A percentile compares a stretch with the other conserved stretches of the same genome.
Evolutionary conservation across 1,140 invertebrate species (phyloP).

Genomic region (Pseudoatta argentina): DNA sequence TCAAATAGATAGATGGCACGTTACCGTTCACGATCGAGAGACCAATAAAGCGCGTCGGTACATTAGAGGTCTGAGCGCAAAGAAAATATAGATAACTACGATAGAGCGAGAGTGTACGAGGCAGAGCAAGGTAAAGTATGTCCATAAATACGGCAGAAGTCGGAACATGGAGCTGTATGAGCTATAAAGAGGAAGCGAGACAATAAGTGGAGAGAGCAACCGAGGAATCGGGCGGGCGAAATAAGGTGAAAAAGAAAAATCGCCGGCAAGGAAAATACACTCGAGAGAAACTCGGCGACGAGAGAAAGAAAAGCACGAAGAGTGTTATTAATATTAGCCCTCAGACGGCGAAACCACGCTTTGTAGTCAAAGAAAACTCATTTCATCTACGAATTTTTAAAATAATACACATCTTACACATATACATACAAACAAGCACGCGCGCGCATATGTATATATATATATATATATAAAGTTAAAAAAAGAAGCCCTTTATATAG

Average conservation of each 20-base stretch:
- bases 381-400: slow-evolving; percentile 30
- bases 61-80: slow-evolving; percentile 52
- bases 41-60: slow-evolving; percentile 44
- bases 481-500: no score
- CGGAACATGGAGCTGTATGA: slow-evolving; percentile 58
- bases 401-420: background rate
- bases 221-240: slow-evolving; percentile 45
- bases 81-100: slow-evolving; percentile 57
- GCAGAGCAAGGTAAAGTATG: slow-evolving; percentile 57
- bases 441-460: no score
- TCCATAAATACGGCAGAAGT: slow-evolving; percentile 62
- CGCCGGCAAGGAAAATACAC: slow-evolving; percentile 57
- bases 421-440: no score
- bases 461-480: no score
- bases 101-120: slow-evolving; percentile 19
- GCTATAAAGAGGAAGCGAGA: slow-evolving; percentile 58
- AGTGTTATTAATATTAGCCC: slow-evolving; percentile 55
- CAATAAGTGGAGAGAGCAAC: slow-evolving; percentile 52
- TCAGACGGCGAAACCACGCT: slow-evolving; percentile 40
- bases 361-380: slow-evolving; percentile 31
- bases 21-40: slow-evolving; percentile 41
- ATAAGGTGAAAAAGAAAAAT: slow-evolving; percentile 64
- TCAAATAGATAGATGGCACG: background rate
- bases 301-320: slow-evolving; percentile 48
- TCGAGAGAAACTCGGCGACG: slow-evolving; percentile 48